Percentiles rank a stretch among this genome's conserved stretches.
Conservation (phyloP, 2,888 invertebrate species). For the Erebia ligea region DNA sequence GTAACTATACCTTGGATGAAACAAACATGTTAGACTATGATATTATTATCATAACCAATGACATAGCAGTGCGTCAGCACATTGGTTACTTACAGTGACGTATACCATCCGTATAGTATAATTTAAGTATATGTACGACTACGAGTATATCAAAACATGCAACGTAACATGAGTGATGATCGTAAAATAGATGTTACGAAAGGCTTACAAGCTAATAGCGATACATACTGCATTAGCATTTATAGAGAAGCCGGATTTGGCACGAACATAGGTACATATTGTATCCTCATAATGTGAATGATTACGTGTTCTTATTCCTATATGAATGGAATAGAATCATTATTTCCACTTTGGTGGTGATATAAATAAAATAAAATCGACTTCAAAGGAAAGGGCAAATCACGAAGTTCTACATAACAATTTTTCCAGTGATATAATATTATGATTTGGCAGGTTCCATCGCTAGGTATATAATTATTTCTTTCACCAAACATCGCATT, state of each 20-base stretch:
- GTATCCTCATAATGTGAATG: neutral
- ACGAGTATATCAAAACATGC: constrained; percentile 12
- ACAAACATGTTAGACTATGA: neutral
- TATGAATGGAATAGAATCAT: constrained; percentile 9
- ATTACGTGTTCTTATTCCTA: neutral
- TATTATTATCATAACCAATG: neutral
- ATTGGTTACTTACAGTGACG: neutral
- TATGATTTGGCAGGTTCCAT: too few species aligned
- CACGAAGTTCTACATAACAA: neutral
- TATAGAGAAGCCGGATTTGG: constrained; percentile 15
- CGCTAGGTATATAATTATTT: too few species aligned
- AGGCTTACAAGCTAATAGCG: constrained; percentile 16
- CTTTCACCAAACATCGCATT: too few species aligned
- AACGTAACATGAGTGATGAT: constrained; percentile 10
- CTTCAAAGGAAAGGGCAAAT: neutral
- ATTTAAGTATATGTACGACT: neutral
- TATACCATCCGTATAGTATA: neutral
- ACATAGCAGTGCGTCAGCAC: neutral
- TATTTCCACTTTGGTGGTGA: constrained; percentile 5
- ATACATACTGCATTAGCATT: constrained; percentile 14
- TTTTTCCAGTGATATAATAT: too few species aligned
- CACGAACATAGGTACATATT: constrained; percentile 10
- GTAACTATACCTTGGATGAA: too few species aligned
- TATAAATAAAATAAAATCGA: neutral
- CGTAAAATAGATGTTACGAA: constrained; percentile 14